These are phyloP conservation scores for Molossus alvarezi DNA, from an alignment of 2,797 vertebrate genomes.

Conservation along the genomic window DNA sequence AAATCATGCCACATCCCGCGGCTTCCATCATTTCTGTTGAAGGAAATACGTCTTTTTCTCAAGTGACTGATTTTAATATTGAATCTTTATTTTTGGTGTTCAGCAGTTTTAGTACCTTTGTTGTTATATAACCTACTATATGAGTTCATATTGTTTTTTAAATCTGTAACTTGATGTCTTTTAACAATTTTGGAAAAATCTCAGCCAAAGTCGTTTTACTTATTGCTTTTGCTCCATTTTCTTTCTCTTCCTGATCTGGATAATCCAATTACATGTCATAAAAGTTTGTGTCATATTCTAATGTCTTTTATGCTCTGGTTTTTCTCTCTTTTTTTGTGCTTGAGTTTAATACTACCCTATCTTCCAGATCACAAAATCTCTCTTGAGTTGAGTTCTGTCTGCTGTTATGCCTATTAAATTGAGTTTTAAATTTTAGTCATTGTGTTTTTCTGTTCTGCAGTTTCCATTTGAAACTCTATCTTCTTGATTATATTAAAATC, in stretches of 20 bases:
- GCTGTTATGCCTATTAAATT: not conserved
- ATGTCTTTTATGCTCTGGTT: not conserved
- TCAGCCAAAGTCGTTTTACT: not conserved
- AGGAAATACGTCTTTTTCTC: constrained; percentile 35
- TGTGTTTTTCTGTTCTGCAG: not conserved
- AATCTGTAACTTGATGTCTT: not conserved
- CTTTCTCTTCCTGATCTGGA: not conserved
- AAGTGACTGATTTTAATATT: constrained; percentile 19
- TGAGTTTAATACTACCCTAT: constrained; percentile 22
- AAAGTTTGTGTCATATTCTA: not conserved
- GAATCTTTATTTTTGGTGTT: not conserved
- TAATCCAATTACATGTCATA: not conserved
- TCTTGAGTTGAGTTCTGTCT: constrained; percentile 29
- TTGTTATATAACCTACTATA: not conserved
- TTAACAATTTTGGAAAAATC: constrained; percentile 18
- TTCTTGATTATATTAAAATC: constrained; percentile 38
- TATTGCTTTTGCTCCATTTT: constrained; percentile 33
- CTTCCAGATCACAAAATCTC: not conserved
- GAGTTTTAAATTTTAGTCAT: constrained; percentile 49
- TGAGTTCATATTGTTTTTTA: not conserved
- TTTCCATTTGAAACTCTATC: constrained; percentile 38
- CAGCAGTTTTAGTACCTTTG: constrained; percentile 33
- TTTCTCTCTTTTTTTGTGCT: not conserved
- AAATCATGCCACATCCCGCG: not conserved
- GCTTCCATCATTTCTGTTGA: constrained; percentile 2